phyloP scores from a whole-genome alignment of 2,113 vertebrate species.

The Archocentrus centrarchus region DNA sequence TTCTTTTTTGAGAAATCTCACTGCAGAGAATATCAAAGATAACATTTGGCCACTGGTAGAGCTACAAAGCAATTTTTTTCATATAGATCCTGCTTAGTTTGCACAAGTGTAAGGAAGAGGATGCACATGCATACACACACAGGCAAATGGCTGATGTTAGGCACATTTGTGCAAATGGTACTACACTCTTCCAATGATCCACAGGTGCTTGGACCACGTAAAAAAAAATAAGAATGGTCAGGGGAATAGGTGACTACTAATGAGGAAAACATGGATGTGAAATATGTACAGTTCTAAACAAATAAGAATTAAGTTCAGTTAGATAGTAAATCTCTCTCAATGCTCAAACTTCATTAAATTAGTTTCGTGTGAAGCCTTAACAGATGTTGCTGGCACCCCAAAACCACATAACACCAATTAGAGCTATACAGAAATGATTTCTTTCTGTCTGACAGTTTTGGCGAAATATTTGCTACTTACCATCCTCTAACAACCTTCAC shows the following conservation, averaged over 20 bases:
- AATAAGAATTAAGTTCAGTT: background rate
- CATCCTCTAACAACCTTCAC: conserved; percentile 92
- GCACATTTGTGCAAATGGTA: background rate
- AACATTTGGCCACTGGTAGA: background rate
- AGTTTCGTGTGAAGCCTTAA: background rate
- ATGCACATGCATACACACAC: background rate
- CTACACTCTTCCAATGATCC: background rate
- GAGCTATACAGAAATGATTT: background rate
- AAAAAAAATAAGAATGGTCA: background rate
- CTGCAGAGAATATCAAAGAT: background rate
- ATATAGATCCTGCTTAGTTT: background rate
- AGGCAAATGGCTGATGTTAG: background rate
- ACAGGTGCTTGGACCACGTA: background rate
- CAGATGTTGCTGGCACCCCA: background rate
- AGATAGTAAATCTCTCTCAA: background rate
- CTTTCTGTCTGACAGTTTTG: background rate
- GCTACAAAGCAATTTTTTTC: background rate
- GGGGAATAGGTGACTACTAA: background rate
- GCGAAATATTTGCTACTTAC: conserved; percentile 77
- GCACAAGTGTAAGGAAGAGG: background rate
- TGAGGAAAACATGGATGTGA: background rate
- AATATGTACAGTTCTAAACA: background rate
- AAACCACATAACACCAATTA: conserved; percentile 26
- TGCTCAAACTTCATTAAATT: conserved; percentile 5
- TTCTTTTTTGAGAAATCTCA: background rate